These are phyloP conservation scores for Acheta domesticus DNA, from an alignment of 2,888 invertebrate species.

Conservation along the genomic window DNA sequence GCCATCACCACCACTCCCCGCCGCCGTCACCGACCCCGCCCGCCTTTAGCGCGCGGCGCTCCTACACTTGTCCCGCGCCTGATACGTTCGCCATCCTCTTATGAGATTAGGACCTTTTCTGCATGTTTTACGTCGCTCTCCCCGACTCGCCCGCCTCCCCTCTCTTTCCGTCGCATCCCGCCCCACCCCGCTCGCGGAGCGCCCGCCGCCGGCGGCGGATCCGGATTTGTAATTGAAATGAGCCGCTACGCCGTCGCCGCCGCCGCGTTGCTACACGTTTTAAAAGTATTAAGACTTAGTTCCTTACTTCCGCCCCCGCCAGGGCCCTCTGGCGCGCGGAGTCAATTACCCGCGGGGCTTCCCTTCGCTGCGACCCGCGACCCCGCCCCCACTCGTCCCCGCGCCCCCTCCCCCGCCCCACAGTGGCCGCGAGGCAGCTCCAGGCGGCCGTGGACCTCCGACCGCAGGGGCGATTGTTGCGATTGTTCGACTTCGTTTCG, in stretches of 20 bases:
- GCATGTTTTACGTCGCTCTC: slow-evolving; percentile 18
- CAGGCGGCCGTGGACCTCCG: too few species aligned
- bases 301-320: not conserved
- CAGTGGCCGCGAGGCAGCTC: too few species aligned
- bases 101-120: slow-evolving; percentile 18
- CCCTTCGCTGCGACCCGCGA: not conserved
- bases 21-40: too few species aligned
- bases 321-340: not conserved
- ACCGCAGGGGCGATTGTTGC: too few species aligned
- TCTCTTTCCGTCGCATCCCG: not conserved
- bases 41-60: not conserved
- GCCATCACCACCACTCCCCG: too few species aligned
- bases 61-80: not conserved
- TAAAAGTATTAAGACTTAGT: slow-evolving; percentile 18
- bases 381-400: not conserved
- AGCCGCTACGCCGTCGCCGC: slow-evolving; percentile 21
- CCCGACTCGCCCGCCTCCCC: not conserved
- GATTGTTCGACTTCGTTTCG: too few species aligned
- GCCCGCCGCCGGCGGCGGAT: not conserved
- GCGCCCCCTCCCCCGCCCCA: too few species aligned
- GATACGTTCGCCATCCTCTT: slow-evolving; percentile 18
- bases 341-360: not conserved
- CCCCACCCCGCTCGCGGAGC: not conserved
- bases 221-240: slow-evolving; percentile 31
- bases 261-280: slow-evolving; percentile 1